A percentile compares a stretch with the other conserved stretches of the same genome.
These are phyloP conservation scores for Montifringilla adamsi DNA, from an alignment of 2,113 vertebrate species.

Conservation along the genomic window DNA sequence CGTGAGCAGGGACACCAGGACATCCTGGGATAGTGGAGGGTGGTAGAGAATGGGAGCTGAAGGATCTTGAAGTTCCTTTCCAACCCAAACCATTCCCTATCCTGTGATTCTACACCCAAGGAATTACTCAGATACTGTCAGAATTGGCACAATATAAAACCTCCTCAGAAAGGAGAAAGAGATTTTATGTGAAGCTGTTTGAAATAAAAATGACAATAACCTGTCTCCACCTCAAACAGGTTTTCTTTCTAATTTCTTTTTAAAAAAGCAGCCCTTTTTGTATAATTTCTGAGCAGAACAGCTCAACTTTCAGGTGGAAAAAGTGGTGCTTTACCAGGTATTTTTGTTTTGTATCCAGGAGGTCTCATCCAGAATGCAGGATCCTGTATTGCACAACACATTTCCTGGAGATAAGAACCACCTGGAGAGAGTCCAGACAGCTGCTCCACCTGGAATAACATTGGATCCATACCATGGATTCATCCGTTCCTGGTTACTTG, in stretches of 20 bases:
- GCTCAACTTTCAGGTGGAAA: background rate
- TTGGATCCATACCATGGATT: background rate
- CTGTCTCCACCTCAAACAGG: fast-evolving
- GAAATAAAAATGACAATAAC: background rate
- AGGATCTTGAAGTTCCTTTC: background rate
- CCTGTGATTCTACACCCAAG: background rate
- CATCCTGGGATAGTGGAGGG: background rate
- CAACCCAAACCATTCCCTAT: background rate
- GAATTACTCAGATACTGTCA: background rate
- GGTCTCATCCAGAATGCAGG: background rate
- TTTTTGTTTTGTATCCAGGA: background rate
- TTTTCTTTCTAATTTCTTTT: background rate
- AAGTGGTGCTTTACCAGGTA: background rate
- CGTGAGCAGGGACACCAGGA: background rate
- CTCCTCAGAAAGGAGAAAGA: background rate
- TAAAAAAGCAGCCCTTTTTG: background rate
- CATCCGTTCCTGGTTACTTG: background rate
- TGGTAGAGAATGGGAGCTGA: background rate
- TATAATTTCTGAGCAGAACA: background rate
- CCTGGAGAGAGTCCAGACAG: background rate
- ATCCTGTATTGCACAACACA: background rate
- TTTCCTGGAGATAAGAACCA: background rate
- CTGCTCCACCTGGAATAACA: background rate
- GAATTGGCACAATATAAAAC: background rate
- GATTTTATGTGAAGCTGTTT: background rate